Conservation (phyloP, 1,140 invertebrate species). For the Chlorops oryzae region DNA sequence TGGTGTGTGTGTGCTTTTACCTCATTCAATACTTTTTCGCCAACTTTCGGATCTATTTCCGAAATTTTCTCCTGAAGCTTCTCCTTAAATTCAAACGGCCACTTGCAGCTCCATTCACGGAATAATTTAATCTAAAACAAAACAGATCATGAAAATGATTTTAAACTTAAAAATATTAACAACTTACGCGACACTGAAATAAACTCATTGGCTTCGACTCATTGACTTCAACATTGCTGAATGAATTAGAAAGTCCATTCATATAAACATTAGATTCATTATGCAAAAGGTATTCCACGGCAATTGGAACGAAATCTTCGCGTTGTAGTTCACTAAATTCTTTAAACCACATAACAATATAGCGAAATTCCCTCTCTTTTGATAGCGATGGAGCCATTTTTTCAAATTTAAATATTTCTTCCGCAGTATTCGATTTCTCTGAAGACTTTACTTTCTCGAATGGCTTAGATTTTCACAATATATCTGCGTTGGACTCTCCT, state of each 20-base stretch:
- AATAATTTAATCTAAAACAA: slow-evolving; percentile 68
- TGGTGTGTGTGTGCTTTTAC: slow-evolving; percentile 24
- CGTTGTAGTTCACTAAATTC: slow-evolving; percentile 84
- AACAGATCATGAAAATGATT: slow-evolving; percentile 4
- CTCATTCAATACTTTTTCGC: slow-evolving; percentile 55
- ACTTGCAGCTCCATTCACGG: slow-evolving; percentile 76
- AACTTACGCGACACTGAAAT: slow-evolving; percentile 76
- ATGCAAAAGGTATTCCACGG: slow-evolving; percentile 61
- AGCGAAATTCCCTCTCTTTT: slow-evolving; percentile 74
- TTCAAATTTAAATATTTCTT: too few species aligned
- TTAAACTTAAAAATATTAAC: not conserved
- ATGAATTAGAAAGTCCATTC: slow-evolving; percentile 65
- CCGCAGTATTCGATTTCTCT: too few species aligned
- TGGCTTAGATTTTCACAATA: too few species aligned
- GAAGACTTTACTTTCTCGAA: too few species aligned
- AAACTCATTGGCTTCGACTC: slow-evolving; percentile 76
- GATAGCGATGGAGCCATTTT: too few species aligned
- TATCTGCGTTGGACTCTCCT: too few species aligned
- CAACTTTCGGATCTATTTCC: slow-evolving; percentile 65
- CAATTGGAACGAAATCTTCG: slow-evolving; percentile 72
- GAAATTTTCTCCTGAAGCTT: slow-evolving; percentile 62
- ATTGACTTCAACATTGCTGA: slow-evolving; percentile 60
- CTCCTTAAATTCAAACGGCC: slow-evolving; percentile 69
- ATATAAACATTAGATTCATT: slow-evolving; percentile 55
- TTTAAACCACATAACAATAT: slow-evolving; percentile 78